Evolutionary conservation across 2,797 vertebrate species (phyloP).

Genomic region (Gallinago solitaria): DNA sequence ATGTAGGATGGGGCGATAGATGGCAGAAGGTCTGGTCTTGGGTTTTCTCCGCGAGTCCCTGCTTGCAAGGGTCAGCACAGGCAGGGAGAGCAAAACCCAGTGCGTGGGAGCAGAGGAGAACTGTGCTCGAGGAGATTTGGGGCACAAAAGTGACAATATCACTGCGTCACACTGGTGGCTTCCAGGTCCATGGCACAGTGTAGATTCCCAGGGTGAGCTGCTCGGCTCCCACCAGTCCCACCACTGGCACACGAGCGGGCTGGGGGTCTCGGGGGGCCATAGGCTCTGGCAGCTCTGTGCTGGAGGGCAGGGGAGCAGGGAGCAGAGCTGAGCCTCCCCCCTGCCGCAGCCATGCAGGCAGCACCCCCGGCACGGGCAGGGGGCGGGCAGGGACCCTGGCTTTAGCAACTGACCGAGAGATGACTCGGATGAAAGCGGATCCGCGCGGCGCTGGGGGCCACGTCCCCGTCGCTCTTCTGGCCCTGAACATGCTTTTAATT

Average conservation of each 20-base stretch:
- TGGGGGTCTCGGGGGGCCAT: accelerated
- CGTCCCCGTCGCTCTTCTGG: not conserved
- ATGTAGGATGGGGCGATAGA: not conserved
- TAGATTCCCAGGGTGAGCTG: accelerated
- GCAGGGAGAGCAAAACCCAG: not conserved
- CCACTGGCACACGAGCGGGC: accelerated
- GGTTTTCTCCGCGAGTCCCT: not conserved
- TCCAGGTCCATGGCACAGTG: accelerated
- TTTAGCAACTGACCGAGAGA: not conserved
- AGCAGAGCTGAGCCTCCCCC: not conserved
- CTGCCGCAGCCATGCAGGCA: accelerated
- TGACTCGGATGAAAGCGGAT: conserved; percentile 23
- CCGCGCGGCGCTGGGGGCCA: not conserved
- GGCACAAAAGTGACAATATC: not conserved
- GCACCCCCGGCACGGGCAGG: not conserved
- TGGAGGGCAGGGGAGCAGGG: not conserved
- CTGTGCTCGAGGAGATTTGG: not conserved
- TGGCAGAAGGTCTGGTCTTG: not conserved
- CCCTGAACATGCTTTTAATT: conserved; percentile 49
- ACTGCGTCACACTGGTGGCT: not conserved
- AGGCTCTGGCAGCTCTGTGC: accelerated
- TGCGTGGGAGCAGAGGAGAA: accelerated
- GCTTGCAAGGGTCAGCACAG: not conserved
- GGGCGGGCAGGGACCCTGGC: not conserved
- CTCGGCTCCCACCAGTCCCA: accelerated